Evolutionary conservation across 1,140 invertebrate species (phyloP), one percentile per base, ranked within the genome.

Genomic region (Mactra quadrangularis): DNA sequence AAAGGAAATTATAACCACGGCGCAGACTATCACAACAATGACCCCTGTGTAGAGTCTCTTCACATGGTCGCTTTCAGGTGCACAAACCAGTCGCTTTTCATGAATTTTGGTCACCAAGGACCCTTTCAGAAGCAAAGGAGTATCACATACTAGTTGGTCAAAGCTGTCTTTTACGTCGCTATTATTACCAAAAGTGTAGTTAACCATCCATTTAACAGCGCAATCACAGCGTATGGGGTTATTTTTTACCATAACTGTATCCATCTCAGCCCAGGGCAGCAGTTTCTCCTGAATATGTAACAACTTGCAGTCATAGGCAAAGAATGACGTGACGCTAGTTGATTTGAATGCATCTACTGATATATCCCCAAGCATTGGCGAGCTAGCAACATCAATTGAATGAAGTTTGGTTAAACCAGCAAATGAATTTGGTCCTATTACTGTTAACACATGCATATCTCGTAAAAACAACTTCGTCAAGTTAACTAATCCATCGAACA

Each of bases 191-290:
- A 81, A 81, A 27, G 59, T 29, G 13, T 15, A 31, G 27, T 71
- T 33, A 0, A 81, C 45, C 64, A 81, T 81, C 77, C 77, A 81
- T 25, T 59, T 64, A 11, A 70, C 31, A 15, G 70, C 68, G 29
- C 77, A 81, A 29, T 81, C 77, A 60, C 77, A 81, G n/a, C 59
- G 35, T 11, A 81, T 52, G 29, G 60, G 64, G 55, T 59, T 71
- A 9, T 68, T 15, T 47, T 31, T 27, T 9, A 81, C 17, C 11
- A 27, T 66, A 9, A 81, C 50, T 1, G 22, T 25, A 3, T 47
- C 27, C 35, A 81, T 25, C 22, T 41, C 31, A 1, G 45, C 22
- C 77, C 77, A 81, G 9, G 50, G 29, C 17, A 81, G 25, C 0
- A 81, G 66, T 25, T 45, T 38, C 22, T 59, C 60, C 17, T 41